Percentiles rank a stretch among this genome's conserved stretches.
Evolutionary conservation across 2,888 invertebrate species (phyloP).

Genomic region (Plebejus argus): DNA sequence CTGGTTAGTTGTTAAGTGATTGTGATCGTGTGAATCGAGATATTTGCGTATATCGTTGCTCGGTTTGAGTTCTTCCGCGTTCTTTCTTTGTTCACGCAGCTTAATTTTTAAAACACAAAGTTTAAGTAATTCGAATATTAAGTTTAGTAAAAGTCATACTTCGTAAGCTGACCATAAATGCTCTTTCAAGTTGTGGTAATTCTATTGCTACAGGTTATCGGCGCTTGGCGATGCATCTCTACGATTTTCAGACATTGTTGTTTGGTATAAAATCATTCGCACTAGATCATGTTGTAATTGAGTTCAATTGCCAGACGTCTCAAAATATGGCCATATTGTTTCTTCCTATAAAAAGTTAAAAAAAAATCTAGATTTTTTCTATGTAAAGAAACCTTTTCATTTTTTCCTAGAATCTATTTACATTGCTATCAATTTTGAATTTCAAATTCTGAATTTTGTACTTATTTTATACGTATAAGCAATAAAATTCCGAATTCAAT

Average conservation of each 20-base stretch:
- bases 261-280: not conserved
- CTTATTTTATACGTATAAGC: not conserved
- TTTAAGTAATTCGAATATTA: not conserved
- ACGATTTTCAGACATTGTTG: not conserved
- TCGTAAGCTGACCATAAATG: not conserved
- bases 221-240: not conserved
- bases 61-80: not conserved
- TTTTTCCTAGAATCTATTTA: too few relatives aligned
- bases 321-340: not conserved
- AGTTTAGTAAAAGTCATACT: not conserved
- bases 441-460: not conserved
- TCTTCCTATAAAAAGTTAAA: not conserved
- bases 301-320: not conserved
- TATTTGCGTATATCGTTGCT: constrained; percentile 28
- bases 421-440: too few relatives aligned
- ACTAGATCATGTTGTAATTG: not conserved
- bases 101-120: not conserved
- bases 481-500: not conserved
- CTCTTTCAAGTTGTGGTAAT: not conserved
- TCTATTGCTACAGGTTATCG: not conserved
- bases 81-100: not conserved
- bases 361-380: too few relatives aligned
- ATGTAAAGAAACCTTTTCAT: too few relatives aligned
- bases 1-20: constrained; percentile 60
- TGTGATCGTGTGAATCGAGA: constrained; percentile 38